phyloP scores from a whole-genome alignment of 2,797 vertebrate genomes.

The Australoheros facetus region DNA sequence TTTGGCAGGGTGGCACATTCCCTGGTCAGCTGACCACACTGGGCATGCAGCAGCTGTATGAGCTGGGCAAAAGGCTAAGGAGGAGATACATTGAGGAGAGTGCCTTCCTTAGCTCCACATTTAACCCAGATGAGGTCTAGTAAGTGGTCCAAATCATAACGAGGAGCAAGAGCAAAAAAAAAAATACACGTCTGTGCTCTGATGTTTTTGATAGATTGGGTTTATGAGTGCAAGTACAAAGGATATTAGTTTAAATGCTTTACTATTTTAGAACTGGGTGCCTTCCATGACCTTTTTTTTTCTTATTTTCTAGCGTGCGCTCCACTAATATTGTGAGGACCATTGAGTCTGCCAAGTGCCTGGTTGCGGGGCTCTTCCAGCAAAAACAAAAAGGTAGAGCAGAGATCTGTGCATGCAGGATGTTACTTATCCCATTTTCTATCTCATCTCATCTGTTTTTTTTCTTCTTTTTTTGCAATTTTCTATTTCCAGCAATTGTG shows the following conservation, averaged over 20 bases:
- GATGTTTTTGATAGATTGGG: conserved; percentile 12
- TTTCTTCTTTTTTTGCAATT: background rate
- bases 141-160: conserved; percentile 80
- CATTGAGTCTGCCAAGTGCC: conserved; percentile 92
- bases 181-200: background rate
- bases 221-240: conserved; percentile 15
- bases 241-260: conserved; percentile 30
- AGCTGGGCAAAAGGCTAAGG: conserved; percentile 88
- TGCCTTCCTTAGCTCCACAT: conserved; percentile 85
- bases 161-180: background rate
- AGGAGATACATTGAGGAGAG: conserved; percentile 86
- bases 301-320: conserved; percentile 83
- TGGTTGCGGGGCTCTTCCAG: conserved; percentile 93
- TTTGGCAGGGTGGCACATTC: conserved; percentile 85
- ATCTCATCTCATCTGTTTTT: conserved; percentile 1
- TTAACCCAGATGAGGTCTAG: conserved; percentile 89
- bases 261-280: conserved; percentile 38
- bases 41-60: conserved; percentile 94
- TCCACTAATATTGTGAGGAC: conserved; percentile 94
- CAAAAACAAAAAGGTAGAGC: conserved; percentile 88
- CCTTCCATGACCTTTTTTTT: conserved; percentile 44
- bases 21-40: conserved; percentile 92
- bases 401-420: background rate
- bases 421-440: conserved; percentile 8
- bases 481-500: conserved; percentile 75